Percentiles rank a stretch among this genome's conserved stretches.
These are phyloP conservation scores for Nannoperca australis DNA, from an alignment of 2,797 vertebrate genomes.

Conservation along the genomic window DNA sequence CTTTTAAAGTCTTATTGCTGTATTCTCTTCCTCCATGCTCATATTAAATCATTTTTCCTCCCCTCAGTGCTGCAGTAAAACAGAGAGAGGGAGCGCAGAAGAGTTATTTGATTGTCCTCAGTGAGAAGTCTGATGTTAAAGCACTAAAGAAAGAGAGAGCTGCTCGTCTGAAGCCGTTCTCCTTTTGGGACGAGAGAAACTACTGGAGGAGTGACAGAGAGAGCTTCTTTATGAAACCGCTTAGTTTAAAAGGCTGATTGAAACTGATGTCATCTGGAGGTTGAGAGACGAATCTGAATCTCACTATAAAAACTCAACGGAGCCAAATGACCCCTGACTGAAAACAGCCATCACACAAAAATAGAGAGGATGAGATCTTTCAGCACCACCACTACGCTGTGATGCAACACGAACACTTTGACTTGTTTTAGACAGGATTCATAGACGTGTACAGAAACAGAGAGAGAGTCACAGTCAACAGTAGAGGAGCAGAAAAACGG, in stretches of 20 bases:
- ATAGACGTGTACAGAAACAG: not conserved
- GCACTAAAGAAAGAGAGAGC: conserved; percentile 15
- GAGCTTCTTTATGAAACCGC: conserved; percentile 12
- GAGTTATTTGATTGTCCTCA: conserved; percentile 32
- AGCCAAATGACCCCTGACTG: not conserved
- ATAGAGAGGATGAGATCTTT: not conserved
- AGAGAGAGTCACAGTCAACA: too few relatives aligned
- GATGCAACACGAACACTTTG: not conserved
- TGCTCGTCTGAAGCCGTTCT: conserved; percentile 22
- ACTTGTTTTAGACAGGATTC: not conserved
- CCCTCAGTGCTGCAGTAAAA: conserved; percentile 7
- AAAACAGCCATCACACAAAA: not conserved
- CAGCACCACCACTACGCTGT: not conserved
- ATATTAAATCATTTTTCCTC: conserved; percentile 13
- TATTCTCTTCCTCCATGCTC: not conserved
- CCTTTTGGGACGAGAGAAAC: conserved; percentile 6
- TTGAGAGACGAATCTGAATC: not conserved
- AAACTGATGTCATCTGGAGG: not conserved
- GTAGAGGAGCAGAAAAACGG: not conserved
- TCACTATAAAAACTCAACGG: not conserved
- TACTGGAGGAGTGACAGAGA: not conserved
- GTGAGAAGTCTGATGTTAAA: conserved; percentile 25
- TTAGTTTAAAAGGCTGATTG: conserved; percentile 16
- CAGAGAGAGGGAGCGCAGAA: not conserved
- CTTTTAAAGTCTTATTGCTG: conserved; percentile 16